Base-by-base conservation (phyloP, 1,140 invertebrate species). In the Drosophila ohnishii region DNA sequence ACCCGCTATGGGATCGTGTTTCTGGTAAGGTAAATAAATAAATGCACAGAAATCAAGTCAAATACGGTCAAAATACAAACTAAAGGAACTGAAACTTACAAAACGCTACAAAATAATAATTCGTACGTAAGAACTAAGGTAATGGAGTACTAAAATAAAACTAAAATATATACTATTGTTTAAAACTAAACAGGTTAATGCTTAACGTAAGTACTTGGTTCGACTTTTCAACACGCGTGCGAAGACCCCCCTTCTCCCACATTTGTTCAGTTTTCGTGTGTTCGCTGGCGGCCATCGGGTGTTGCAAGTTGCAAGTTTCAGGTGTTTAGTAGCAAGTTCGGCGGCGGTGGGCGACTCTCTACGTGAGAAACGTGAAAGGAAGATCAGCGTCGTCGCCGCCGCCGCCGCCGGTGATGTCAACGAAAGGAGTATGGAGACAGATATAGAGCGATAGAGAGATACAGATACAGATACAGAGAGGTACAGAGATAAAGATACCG, bases 1-100 rank as follows among this genome's bases (percentile, higher is more conserved):
- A 72, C 72, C 71, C 32, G 19, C 14, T n/a, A 11, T n/a, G 58
- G 45, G 35, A 16, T 25, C 30, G 11, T 42, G 60, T 34, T 51
- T 53, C 37, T 64, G 44, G 45, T n/a, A 25, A 40, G 39, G 40
- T 47, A 32, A 28, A 72, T 78, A 86, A 83, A 83, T 88, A 89
- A 89, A 89, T 87, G 80, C 84, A 88, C 77, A 88, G 80, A 86
- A 59, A 32, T 66, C 42, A 56, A 61, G 22, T 70, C 65, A 53
- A 40, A 14, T 63, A 51, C 61, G 65, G 57, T n/a, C n/a, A 55
- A 51, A 42, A 44, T 32, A 81, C 25, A 74, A 71, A 78, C 67
- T 65, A 65, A 70, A 35, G 37, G 34, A 58, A 35, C 58, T 19
- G 51, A 53, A 53, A 53, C 51, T 53, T 48, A 47, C 45, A 39